These are phyloP conservation scores for Araneus ventricosus DNA, from an alignment of 1,140 invertebrate genomes.

Conservation along the genomic window DNA sequence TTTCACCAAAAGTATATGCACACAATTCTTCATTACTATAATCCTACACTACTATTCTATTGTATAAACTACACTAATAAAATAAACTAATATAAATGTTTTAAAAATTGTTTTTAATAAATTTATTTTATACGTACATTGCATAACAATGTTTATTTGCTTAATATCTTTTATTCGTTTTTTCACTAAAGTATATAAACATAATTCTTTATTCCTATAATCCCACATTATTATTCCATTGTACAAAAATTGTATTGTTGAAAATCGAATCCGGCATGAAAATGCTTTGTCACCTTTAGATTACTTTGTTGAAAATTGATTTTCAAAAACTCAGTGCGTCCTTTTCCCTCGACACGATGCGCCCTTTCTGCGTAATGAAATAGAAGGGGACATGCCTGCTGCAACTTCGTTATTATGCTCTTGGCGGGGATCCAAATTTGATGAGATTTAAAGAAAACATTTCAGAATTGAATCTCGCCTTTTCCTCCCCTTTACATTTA, in stretches of 20 bases:
- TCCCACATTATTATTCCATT: neutral
- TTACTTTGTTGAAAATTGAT: neutral
- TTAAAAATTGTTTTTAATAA: too few species aligned
- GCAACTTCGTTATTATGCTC: neutral
- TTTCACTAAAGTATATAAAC: too few species aligned
- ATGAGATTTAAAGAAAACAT: slow-evolving; percentile 31
- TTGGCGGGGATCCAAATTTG: neutral
- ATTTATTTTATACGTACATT: too few species aligned
- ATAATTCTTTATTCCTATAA: too few species aligned
- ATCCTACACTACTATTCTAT: neutral
- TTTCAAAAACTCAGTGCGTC: neutral
- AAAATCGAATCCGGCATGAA: neutral
- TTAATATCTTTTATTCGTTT: too few species aligned
- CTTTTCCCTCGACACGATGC: neutral
- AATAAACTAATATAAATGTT: too few species aligned
- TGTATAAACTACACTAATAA: too few species aligned
- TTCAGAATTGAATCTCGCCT: neutral
- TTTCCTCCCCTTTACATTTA: neutral
- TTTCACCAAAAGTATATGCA: too few species aligned
- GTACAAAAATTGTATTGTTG: neutral
- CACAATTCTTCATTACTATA: too few species aligned
- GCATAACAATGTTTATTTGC: too few species aligned
- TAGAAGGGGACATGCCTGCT: neutral
- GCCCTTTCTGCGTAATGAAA: neutral
- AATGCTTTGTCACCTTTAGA: neutral